Evolutionary conservation across 2,888 invertebrate genomes (phyloP).

Genomic region (Drosophila pseudotalamancana): DNA sequence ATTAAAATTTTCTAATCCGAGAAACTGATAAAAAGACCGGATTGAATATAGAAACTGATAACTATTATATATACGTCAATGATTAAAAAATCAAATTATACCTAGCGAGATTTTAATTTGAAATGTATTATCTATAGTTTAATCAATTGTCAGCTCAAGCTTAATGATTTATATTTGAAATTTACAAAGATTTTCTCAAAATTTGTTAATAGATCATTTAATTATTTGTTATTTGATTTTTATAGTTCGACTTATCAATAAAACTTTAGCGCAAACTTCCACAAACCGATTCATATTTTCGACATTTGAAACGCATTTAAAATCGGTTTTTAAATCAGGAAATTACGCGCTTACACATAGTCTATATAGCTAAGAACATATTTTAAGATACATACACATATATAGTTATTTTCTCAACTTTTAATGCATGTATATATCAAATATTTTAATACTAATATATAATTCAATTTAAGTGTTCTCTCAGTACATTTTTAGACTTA

Average conservation of each 20-base stretch:
- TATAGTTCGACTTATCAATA: not conserved
- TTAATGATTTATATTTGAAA: too few species aligned
- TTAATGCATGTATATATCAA: constrained; percentile 14
- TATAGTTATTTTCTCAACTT: not conserved
- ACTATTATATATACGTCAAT: too few species aligned
- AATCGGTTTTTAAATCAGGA: not conserved
- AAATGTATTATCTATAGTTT: too few species aligned
- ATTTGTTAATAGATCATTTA: too few species aligned
- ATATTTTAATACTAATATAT: constrained; percentile 16
- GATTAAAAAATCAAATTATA: too few species aligned
- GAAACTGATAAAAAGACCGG: too few species aligned
- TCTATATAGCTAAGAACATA: not conserved
- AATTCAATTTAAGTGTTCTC: constrained; percentile 1
- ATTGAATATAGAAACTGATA: too few species aligned
- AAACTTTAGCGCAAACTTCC: not conserved
- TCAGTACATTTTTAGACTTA: constrained; percentile 4
- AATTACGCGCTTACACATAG: not conserved
- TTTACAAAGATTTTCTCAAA: too few species aligned
- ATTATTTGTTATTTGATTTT: not conserved
- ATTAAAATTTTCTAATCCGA: too few species aligned
- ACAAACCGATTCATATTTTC: not conserved
- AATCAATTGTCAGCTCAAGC: too few species aligned
- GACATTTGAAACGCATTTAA: not conserved
- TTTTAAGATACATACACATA: not conserved
- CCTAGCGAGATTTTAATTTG: too few species aligned